These are phyloP conservation scores for Gymnoscelis rufifasciata DNA, from an alignment of 2,888 invertebrate species.

Conservation along the genomic window DNA sequence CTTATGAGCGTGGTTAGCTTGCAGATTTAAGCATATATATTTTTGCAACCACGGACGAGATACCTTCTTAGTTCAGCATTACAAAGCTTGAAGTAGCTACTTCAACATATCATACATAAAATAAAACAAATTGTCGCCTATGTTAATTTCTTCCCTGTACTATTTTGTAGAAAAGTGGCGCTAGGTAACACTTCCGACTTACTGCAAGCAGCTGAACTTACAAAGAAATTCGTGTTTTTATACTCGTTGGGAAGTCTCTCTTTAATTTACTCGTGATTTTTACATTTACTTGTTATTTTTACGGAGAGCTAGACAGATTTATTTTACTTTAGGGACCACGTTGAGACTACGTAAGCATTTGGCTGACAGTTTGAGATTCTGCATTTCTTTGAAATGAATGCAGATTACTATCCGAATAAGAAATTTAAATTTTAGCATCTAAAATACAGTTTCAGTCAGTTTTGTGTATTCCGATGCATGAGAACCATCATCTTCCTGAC, in stretches of 20 bases:
- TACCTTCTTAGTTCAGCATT: too few species aligned
- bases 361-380: background rate
- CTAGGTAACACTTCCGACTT: conserved; percentile 10
- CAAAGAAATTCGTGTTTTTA: conserved; percentile 14
- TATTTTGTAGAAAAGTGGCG: too few species aligned
- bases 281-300: conserved; percentile 14
- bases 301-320: conserved; percentile 16
- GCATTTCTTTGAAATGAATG: background rate
- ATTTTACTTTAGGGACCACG: conserved; percentile 9
- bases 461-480: too few species aligned
- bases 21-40: too few species aligned
- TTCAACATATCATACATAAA: too few species aligned
- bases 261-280: conserved; percentile 6
- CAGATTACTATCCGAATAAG: background rate
- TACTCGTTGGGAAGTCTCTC: conserved; percentile 7
- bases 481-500: too few species aligned
- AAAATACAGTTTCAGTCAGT: background rate
- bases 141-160: too few species aligned
- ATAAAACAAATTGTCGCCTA: too few species aligned
- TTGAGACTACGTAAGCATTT: conserved; percentile 1
- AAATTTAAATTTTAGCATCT: background rate
- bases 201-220: conserved; percentile 31
- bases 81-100: too few species aligned
- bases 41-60: too few species aligned
- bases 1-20: too few species aligned